Percentiles rank a stretch among this genome's conserved stretches.
phyloP scores from a whole-genome alignment of 2,888 invertebrate genomes.

The Hydropsyche betteni region DNA sequence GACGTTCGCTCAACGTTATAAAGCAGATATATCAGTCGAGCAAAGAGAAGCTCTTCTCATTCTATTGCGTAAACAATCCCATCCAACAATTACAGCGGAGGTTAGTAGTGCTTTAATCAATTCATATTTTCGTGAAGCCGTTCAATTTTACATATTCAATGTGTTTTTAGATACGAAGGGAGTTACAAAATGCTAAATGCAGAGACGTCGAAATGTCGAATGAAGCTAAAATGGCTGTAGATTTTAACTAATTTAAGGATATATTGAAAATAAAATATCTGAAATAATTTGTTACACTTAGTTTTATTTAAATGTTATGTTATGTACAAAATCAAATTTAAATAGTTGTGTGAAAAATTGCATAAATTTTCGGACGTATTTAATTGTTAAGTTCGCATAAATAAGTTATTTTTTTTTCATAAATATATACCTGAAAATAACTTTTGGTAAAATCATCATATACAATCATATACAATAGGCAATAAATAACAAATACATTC shows the following conservation, averaged over 20 bases:
- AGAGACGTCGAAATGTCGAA: constrained; percentile 72
- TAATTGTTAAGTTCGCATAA: no score
- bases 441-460: no score
- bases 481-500: no score
- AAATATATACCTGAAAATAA: no score
- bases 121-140: no score
- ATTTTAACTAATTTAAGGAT: background rate
- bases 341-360: no score
- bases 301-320: background rate
- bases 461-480: no score
- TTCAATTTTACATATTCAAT: constrained; percentile 34
- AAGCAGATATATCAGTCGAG: constrained; percentile 91
- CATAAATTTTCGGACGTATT: no score
- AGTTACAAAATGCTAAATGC: constrained; percentile 83
- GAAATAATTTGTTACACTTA: background rate
- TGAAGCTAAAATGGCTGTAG: constrained; percentile 14
- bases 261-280: background rate
- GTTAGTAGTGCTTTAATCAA: constrained; percentile 54
- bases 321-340: no score
- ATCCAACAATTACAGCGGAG: constrained; percentile 77
- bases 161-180: constrained; percentile 76
- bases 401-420: no score
- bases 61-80: constrained; percentile 77
- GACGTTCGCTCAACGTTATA: constrained; percentile 94
- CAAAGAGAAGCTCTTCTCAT: constrained; percentile 88